Evolutionary conservation across 2,113 vertebrate genomes (phyloP).

Genomic region (Salvelinus sp.): DNA sequence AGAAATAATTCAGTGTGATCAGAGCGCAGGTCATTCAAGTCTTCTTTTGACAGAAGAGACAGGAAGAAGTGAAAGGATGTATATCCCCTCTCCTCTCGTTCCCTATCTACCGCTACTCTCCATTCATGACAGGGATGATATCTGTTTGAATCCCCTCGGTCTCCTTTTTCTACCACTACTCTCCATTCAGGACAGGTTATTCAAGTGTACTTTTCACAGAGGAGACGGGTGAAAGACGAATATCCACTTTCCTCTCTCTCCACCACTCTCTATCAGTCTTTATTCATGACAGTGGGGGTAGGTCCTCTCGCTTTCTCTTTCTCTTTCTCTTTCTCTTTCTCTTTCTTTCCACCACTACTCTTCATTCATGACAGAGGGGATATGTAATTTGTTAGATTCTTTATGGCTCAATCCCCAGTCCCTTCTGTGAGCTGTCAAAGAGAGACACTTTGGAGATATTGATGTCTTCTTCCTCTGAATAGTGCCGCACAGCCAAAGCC

Average conservation of each 20-base stretch:
- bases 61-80: slow-evolving; percentile 12
- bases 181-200: no score
- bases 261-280: no score
- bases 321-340: neutral
- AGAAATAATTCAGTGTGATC: slow-evolving; percentile 56
- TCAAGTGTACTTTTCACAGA: no score
- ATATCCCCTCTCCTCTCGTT: neutral
- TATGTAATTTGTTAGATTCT: slow-evolving; percentile 9
- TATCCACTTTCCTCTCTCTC: no score
- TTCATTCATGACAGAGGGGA: slow-evolving; percentile 23
- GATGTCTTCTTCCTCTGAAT: slow-evolving; percentile 12
- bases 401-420: neutral
- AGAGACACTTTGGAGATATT: neutral
- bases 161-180: no score
- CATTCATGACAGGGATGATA: no score
- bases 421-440: slow-evolving; percentile 5
- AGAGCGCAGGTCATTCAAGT: slow-evolving; percentile 38
- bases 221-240: no score
- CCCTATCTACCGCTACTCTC: no score
- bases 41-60: slow-evolving; percentile 28
- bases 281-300: no score
- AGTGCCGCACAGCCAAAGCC: neutral
- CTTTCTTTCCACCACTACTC: neutral
- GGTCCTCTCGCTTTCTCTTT: neutral
- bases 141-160: no score